phyloP scores from a whole-genome alignment of 2,888 invertebrate species.

The Stenodema calcarata region DNA sequence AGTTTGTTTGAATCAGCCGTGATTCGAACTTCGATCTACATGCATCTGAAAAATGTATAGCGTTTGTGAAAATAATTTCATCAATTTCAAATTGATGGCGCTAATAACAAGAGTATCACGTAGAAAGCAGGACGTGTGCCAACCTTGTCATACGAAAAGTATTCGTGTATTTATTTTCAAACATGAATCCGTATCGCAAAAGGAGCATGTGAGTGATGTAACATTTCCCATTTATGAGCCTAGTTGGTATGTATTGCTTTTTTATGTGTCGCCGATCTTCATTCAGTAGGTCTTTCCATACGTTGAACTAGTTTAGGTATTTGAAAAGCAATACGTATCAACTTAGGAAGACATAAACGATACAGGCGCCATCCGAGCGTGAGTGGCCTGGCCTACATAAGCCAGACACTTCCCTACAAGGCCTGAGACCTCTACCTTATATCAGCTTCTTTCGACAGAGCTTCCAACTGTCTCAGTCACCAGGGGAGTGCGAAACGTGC shows the following conservation, averaged over 20 bases:
- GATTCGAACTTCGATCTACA: too few species aligned
- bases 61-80: too few species aligned
- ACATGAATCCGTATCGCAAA: neutral
- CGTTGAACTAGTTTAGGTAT: neutral
- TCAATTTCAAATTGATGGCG: too few species aligned
- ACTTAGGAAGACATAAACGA: neutral
- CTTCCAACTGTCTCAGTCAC: conserved; percentile 18
- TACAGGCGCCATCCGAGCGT: conserved; percentile 27
- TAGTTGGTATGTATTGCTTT: too few species aligned
- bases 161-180: neutral
- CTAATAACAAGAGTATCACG: too few species aligned
- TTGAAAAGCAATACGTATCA: neutral
- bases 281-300: neutral
- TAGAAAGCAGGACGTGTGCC: too few species aligned
- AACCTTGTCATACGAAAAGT: too few species aligned
- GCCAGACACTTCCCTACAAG: conserved; percentile 38
- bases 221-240: neutral
- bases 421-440: conserved; percentile 37
- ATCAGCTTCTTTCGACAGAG: conserved; percentile 44
- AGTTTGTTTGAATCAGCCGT: too few species aligned
- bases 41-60: too few species aligned
- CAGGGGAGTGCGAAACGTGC: neutral
- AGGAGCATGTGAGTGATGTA: too few species aligned
- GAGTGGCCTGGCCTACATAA: conserved; percentile 40
- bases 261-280: neutral